Conservation (phyloP, 1,140 invertebrate species). For the Aphis gossypii region DNA sequence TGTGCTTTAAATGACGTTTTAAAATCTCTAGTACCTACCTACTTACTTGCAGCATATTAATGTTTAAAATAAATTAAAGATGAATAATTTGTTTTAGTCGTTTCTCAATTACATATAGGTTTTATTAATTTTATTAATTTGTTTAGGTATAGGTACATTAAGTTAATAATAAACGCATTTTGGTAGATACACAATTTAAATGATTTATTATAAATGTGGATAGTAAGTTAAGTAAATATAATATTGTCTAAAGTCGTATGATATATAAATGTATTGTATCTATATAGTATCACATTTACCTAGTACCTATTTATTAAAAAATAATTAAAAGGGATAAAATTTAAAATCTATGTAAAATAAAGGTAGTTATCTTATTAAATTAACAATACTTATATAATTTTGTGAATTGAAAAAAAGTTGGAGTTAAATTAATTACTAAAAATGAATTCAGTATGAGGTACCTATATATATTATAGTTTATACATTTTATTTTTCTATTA, state of each 20-base stretch:
- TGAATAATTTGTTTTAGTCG: too few relatives aligned
- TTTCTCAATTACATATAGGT: too few relatives aligned
- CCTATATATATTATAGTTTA: too few relatives aligned
- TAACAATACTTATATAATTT: neutral
- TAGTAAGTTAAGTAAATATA: neutral
- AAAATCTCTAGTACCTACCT: too few relatives aligned
- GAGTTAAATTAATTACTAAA: neutral
- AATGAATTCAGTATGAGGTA: neutral
- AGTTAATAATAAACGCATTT: neutral
- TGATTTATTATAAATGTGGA: neutral
- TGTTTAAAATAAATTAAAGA: too few relatives aligned
- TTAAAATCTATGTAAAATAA: neutral
- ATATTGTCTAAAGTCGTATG: neutral
- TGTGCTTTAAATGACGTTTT: too few relatives aligned
- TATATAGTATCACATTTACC: neutral
- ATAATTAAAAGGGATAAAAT: neutral
- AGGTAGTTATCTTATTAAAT: neutral
- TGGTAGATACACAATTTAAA: neutral
- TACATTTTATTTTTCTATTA: neutral
- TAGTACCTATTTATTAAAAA: neutral
- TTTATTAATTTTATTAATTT: too few relatives aligned
- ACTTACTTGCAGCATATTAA: too few relatives aligned
- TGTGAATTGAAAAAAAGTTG: neutral
- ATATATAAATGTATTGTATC: neutral
- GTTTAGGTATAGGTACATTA: neutral